Percentiles rank a stretch among this genome's conserved stretches.
phyloP scores from a whole-genome alignment of 2,797 vertebrate genomes.

The Urophycis tenuis region DNA sequence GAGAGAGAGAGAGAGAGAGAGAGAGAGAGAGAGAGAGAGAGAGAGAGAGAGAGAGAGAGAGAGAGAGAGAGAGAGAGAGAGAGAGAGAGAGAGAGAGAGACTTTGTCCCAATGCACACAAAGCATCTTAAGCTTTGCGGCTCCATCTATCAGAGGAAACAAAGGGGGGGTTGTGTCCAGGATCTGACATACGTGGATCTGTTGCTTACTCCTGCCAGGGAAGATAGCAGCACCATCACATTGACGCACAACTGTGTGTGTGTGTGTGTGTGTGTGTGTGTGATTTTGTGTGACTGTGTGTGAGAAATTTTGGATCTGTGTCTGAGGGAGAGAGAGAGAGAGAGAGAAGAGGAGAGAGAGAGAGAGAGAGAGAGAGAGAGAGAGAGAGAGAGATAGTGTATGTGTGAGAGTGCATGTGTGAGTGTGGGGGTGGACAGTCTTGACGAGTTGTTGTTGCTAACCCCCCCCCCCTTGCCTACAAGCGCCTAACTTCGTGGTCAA shows the following conservation, averaged over 20 bases:
- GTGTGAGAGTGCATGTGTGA: constrained; percentile 23
- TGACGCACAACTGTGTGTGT: constrained; percentile 1
- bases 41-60: neutral
- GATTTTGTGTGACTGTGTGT: constrained; percentile 26
- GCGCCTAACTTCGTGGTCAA: neutral
- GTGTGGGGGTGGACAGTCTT: constrained; percentile 46
- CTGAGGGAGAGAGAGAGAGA: neutral
- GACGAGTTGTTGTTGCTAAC: constrained; percentile 39
- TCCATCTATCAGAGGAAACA: constrained; percentile 57
- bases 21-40: neutral
- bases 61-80: constrained; percentile 10
- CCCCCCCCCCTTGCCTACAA: constrained; percentile 25
- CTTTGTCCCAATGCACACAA: constrained; percentile 53
- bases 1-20: neutral
- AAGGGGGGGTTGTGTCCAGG: constrained; percentile 39
- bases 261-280: constrained; percentile 23
- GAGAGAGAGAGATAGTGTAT: neutral
- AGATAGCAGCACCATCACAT: constrained; percentile 43
- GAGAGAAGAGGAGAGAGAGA: no score
- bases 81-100: neutral
- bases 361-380: no score
- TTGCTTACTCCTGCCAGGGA: constrained; percentile 37
- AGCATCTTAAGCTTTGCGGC: constrained; percentile 48
- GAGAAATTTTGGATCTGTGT: constrained; percentile 22
- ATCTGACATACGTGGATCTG: constrained; percentile 46